These are phyloP conservation scores for Champsocephalus gunnari DNA, from an alignment of 2,797 vertebrate species.

Conservation along the genomic window DNA sequence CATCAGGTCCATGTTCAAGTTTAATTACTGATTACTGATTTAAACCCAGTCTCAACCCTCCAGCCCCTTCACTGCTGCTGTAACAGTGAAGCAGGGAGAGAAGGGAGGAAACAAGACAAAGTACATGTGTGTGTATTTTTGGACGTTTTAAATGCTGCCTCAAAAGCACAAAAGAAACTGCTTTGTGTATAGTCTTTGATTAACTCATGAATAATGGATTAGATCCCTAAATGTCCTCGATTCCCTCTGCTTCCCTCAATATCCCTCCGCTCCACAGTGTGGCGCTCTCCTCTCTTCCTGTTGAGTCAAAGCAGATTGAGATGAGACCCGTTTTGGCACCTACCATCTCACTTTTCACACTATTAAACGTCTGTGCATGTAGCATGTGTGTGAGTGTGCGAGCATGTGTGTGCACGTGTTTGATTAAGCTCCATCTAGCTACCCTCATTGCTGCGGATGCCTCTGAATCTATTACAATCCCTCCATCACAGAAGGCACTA, in stretches of 20 bases:
- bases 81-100: conserved; percentile 34
- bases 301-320: conserved; percentile 68
- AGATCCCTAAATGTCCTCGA: background rate
- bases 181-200: background rate
- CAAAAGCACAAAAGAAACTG: conserved; percentile 15
- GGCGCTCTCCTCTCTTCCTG: conserved; percentile 72
- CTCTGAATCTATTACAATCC: conserved; percentile 81
- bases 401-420: conserved; percentile 57
- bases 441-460: conserved; percentile 61
- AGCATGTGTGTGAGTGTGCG: conserved; percentile 45
- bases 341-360: conserved; percentile 64
- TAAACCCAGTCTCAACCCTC: conserved; percentile 90
- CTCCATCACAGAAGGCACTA: conserved; percentile 75
- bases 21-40: conserved; percentile 93
- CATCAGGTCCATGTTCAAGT: conserved; percentile 92
- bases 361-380: conserved; percentile 69
- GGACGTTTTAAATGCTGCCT: conserved; percentile 5
- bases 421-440: conserved; percentile 74
- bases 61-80: conserved; percentile 72
- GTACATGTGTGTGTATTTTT: conserved; percentile 10
- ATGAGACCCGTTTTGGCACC: conserved; percentile 65
- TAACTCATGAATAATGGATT: conserved; percentile 2
- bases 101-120: conserved; percentile 23
- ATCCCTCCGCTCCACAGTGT: conserved; percentile 84
- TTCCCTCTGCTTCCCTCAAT: conserved; percentile 1